Conservation (phyloP, 2,888 invertebrate genomes). For the Papilio gigon region DNA sequence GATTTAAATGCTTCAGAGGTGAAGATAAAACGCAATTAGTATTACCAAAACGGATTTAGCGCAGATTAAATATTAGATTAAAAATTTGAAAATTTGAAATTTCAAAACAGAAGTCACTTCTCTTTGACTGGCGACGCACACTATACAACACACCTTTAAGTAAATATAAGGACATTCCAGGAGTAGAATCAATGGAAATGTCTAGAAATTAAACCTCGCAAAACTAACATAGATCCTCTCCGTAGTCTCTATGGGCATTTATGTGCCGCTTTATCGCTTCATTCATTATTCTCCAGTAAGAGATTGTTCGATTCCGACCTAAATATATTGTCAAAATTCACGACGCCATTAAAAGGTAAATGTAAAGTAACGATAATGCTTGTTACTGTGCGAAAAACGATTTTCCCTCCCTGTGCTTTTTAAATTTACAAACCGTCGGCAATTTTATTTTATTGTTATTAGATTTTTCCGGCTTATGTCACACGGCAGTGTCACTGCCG, state of each 20-base stretch:
- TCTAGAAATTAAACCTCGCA: no score
- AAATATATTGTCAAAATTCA: conserved; percentile 62
- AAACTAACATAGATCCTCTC: no score
- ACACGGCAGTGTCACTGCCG: conserved; percentile 74
- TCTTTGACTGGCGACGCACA: no score
- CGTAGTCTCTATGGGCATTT: no score
- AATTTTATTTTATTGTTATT: conserved; percentile 83
- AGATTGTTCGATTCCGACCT: conserved; percentile 43
- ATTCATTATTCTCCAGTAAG: conserved; percentile 44
- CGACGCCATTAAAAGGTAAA: conserved; percentile 68
- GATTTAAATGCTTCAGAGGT: conserved; percentile 59
- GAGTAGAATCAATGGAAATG: no score
- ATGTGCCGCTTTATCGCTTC: neutral
- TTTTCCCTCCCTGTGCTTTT: conserved; percentile 78
- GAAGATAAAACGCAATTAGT: conserved; percentile 44
- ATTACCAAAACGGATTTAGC: conserved; percentile 45
- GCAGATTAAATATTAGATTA: conserved; percentile 43
- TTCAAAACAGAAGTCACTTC: neutral
- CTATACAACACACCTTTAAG: no score
- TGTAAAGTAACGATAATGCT: conserved; percentile 79
- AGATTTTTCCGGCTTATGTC: conserved; percentile 83
- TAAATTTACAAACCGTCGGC: conserved; percentile 80
- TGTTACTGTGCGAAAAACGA: conserved; percentile 77
- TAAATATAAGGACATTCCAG: no score
- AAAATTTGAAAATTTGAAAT: neutral